Evolutionary conservation across 2,797 vertebrate species (phyloP).

Genomic region (Hippopotamyrus pictus): DNA sequence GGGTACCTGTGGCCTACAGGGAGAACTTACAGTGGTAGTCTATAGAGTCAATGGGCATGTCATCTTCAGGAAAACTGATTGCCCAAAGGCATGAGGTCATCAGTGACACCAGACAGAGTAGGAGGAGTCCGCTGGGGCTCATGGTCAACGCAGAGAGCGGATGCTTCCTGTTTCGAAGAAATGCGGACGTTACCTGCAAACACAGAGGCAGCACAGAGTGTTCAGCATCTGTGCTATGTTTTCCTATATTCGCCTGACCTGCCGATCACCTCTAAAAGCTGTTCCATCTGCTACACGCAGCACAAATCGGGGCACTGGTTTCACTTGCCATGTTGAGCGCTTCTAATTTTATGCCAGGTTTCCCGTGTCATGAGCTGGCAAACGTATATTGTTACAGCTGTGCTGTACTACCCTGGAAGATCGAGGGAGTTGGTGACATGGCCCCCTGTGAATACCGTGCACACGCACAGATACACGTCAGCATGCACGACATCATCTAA

Average conservation of each 20-base stretch:
- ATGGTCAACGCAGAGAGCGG: slow-evolving; percentile 67
- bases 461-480: neutral
- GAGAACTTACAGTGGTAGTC: slow-evolving; percentile 89
- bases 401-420: slow-evolving; percentile 63
- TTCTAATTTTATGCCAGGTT: slow-evolving; percentile 47
- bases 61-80: slow-evolving; percentile 92
- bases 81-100: slow-evolving; percentile 61
- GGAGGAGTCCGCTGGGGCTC: slow-evolving; percentile 68
- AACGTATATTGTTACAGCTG: slow-evolving; percentile 64
- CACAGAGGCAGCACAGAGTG: slow-evolving; percentile 31
- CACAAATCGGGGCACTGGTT: slow-evolving; percentile 27
- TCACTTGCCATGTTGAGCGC: slow-evolving; percentile 30
- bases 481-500: neutral
- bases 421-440: slow-evolving; percentile 47
- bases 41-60: slow-evolving; percentile 74
- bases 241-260: neutral
- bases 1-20: neutral
- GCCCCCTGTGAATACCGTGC: slow-evolving; percentile 40
- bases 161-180: slow-evolving; percentile 61
- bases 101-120: slow-evolving; percentile 68
- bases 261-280: neutral
- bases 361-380: slow-evolving; percentile 47
- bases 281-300: neutral
- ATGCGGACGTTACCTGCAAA: slow-evolving; percentile 72
- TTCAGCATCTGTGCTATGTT: neutral